These are phyloP conservation scores for Cerastoderma edule DNA, from an alignment of 2,888 invertebrate species.

Conservation along the genomic window DNA sequence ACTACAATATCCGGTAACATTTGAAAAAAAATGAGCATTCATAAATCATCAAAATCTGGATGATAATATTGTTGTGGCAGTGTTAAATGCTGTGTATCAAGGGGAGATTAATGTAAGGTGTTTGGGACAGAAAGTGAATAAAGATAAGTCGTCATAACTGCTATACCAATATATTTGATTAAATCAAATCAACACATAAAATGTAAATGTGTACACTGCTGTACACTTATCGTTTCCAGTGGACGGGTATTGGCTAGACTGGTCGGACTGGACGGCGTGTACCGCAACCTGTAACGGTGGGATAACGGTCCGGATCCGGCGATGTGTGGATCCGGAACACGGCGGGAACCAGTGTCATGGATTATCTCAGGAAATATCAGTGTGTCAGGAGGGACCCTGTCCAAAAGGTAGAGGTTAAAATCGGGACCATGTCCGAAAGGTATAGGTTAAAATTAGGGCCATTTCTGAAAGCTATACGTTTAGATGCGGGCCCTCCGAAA, in stretches of 20 bases:
- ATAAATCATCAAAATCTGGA: no score
- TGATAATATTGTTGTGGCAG: no score
- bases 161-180: no score
- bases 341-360: slow-evolving; percentile 39
- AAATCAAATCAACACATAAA: no score
- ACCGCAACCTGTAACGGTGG: slow-evolving; percentile 41
- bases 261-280: slow-evolving; percentile 47
- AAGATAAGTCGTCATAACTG: no score
- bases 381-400: slow-evolving; percentile 32
- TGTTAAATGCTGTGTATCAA: no score
- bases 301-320: slow-evolving; percentile 12
- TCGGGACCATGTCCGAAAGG: slow-evolving; percentile 28
- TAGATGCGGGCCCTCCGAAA: no score
- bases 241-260: slow-evolving; percentile 43
- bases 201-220: background rate
- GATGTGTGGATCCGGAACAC: slow-evolving; percentile 35
- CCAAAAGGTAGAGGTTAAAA: slow-evolving; percentile 26
- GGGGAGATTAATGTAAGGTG: no score
- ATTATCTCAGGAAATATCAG: slow-evolving; percentile 21
- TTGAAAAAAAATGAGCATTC: no score
- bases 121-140: no score
- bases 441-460: slow-evolving; percentile 5
- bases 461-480: slow-evolving; percentile 28
- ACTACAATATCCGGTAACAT: no score
- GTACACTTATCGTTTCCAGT: slow-evolving; percentile 12